Evolutionary conservation across 2,888 invertebrate species (phyloP).

Genomic region (Geotrupes spiniger): DNA sequence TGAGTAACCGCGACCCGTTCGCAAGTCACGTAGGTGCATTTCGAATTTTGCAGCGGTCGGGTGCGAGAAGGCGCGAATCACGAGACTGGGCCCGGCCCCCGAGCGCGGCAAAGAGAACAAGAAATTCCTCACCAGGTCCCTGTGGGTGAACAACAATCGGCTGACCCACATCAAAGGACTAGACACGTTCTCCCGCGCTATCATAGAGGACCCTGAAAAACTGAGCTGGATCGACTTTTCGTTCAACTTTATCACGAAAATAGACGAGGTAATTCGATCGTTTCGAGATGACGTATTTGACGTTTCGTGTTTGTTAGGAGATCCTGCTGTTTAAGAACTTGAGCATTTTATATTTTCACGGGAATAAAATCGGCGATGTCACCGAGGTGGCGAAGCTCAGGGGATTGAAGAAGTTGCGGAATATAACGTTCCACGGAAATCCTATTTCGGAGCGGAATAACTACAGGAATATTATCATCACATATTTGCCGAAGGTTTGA

Average conservation of each 20-base stretch:
- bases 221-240: constrained; percentile 57
- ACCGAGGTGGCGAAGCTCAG: constrained; percentile 53
- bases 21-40: background rate
- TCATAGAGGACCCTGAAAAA: constrained; percentile 46
- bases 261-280: constrained; percentile 44
- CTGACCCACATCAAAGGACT: constrained; percentile 45
- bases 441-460: constrained; percentile 47
- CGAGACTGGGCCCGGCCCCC: constrained; percentile 48
- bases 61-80: constrained; percentile 44
- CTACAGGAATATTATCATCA: constrained; percentile 48
- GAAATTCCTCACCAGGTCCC: constrained; percentile 50
- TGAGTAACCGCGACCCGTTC: constrained; percentile 12
- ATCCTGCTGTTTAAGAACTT: constrained; percentile 52
- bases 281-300: no score
- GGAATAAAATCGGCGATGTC: constrained; percentile 55
- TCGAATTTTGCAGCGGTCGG: constrained; percentile 34
- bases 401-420: constrained; percentile 48
- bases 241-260: constrained; percentile 49
- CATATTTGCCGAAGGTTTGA: constrained; percentile 48
- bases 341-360: constrained; percentile 61
- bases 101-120: constrained; percentile 42
- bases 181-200: constrained; percentile 41
- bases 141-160: constrained; percentile 55
- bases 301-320: no score
- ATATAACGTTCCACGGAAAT: constrained; percentile 60